These are phyloP conservation scores for Gobio occitaniae DNA, from an alignment of 2,797 vertebrate species.

Conservation along the genomic window DNA sequence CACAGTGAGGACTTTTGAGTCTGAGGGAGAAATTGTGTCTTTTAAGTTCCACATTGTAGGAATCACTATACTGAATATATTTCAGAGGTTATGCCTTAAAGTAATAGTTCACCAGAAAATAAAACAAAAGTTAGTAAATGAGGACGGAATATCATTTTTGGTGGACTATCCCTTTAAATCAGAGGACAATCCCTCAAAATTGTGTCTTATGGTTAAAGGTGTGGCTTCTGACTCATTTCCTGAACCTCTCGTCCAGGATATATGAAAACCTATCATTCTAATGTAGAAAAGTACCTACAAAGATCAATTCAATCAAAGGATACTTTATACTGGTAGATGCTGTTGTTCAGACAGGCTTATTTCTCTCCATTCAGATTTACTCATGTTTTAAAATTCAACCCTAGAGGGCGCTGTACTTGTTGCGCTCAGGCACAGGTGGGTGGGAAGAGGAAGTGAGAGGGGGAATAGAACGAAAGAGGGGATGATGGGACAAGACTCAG, in stretches of 20 bases:
- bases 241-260: not conserved
- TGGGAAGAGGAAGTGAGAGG: not conserved
- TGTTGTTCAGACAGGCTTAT: conserved; percentile 1
- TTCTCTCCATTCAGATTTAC: not conserved
- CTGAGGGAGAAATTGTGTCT: not conserved
- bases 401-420: conserved; percentile 53
- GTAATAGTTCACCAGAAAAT: not conserved
- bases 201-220: conserved; percentile 11
- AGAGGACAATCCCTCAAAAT: not conserved
- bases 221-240: conserved; percentile 34
- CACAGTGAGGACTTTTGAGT: not conserved
- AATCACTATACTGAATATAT: not conserved
- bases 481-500: not conserved
- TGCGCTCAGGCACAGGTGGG: not conserved
- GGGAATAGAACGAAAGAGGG: not conserved
- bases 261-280: not conserved
- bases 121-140: not conserved
- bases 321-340: not conserved
- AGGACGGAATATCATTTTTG: not conserved
- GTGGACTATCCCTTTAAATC: conserved; percentile 15
- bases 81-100: not conserved
- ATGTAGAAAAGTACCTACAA: not conserved
- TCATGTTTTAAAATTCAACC: not conserved
- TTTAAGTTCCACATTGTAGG: not conserved
- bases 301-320: not conserved